phyloP scores from a whole-genome alignment of 2,797 vertebrate species.

The Gambelia wislizenii region DNA sequence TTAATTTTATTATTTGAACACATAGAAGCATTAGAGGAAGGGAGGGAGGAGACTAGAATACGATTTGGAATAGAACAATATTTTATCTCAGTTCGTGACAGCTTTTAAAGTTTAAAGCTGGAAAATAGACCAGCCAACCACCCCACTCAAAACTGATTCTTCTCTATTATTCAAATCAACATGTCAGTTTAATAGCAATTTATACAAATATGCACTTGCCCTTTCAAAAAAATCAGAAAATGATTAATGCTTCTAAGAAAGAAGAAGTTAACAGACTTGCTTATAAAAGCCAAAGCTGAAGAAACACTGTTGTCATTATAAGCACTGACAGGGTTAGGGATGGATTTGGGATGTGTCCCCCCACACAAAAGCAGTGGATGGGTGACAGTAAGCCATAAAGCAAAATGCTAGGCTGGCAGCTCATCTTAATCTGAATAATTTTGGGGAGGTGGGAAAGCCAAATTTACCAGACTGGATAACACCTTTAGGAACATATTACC shows the following conservation, averaged over 20 bases:
- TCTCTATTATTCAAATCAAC: conserved; percentile 55
- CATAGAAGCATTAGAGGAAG: conserved; percentile 46
- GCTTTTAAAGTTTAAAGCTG: conserved; percentile 46
- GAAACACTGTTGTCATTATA: background rate
- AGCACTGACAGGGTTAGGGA: background rate
- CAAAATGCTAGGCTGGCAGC: background rate
- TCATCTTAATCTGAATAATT: background rate
- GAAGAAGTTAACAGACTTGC: background rate
- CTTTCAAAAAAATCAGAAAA: conserved; percentile 26
- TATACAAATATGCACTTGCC: conserved; percentile 45
- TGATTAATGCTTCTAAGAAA: conserved; percentile 13
- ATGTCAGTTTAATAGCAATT: conserved; percentile 54
- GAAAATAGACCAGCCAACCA: conserved; percentile 17
- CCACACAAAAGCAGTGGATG: background rate
- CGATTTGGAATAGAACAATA: too few relatives aligned
- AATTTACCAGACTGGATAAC: background rate
- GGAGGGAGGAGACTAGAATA: conserved; percentile 20
- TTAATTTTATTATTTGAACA: conserved; percentile 37
- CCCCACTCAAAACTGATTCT: conserved; percentile 35
- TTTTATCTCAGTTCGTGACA: conserved; percentile 47
- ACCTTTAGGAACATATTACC: background rate
- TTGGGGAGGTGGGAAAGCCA: too few relatives aligned
- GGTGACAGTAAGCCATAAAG: background rate
- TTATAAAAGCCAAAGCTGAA: rapidly evolving
- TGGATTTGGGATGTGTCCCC: background rate